These are phyloP conservation scores for Drosophila birchii DNA, from an alignment of 2,888 invertebrate genomes.

Conservation along the genomic window DNA sequence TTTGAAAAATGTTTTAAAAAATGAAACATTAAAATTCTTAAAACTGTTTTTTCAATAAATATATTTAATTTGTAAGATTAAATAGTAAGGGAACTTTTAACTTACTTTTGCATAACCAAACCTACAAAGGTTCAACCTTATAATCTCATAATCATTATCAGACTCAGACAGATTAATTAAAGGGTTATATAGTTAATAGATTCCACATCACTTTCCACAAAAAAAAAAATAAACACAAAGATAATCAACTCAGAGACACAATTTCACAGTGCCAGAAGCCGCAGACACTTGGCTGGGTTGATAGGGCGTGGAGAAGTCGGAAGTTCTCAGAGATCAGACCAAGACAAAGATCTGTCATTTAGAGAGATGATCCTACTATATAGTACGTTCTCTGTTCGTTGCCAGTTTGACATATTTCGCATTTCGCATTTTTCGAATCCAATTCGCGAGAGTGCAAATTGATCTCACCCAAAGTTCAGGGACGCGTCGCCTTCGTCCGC, in stretches of 20 bases:
- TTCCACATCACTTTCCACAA: not conserved
- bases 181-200: not conserved
- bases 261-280: constrained; percentile 1
- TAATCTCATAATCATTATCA: too few relatives aligned
- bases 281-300: not conserved
- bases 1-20: constrained; percentile 1
- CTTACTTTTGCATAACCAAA: not conserved
- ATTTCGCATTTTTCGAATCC: constrained; percentile 52
- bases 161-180: not conserved
- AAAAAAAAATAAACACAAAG: constrained; percentile 1
- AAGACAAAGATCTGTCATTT: constrained; percentile 60
- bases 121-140: too few relatives aligned
- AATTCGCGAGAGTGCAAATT: constrained; percentile 70
- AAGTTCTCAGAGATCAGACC: not conserved
- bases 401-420: constrained; percentile 67
- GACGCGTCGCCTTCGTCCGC: constrained; percentile 29
- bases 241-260: constrained; percentile 9
- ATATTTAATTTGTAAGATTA: not conserved
- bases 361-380: constrained; percentile 18
- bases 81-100: not conserved
- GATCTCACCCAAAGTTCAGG: constrained; percentile 73
- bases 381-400: constrained; percentile 30
- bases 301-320: not conserved
- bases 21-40: not conserved
- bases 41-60: not conserved